These are phyloP conservation scores for Peribatodes rhomboidaria DNA, from an alignment of 2,888 invertebrate genomes.

Conservation along the genomic window DNA sequence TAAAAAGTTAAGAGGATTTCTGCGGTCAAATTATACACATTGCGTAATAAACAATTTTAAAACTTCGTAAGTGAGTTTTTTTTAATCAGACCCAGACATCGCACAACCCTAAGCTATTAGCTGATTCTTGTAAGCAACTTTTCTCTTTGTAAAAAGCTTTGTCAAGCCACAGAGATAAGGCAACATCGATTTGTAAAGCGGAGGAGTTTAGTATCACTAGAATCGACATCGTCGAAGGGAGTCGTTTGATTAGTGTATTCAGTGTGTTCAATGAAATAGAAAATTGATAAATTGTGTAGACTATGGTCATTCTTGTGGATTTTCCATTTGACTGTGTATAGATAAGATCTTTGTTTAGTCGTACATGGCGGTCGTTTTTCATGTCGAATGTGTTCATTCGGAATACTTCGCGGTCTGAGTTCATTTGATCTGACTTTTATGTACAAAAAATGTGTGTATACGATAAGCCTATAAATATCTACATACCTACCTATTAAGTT, in stretches of 20 bases:
- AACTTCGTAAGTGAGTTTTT: neutral
- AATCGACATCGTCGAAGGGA: conserved; percentile 30
- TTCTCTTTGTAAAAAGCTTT: neutral
- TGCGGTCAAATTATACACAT: too few relatives aligned
- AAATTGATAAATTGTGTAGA: conserved; percentile 56
- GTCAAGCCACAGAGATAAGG: conserved; percentile 15
- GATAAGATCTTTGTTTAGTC: conserved; percentile 44
- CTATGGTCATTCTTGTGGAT: conserved; percentile 47
- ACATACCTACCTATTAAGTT: too few relatives aligned
- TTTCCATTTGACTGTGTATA: conserved; percentile 46
- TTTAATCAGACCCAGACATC: too few relatives aligned
- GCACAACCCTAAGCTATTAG: too few relatives aligned
- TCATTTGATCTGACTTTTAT: conserved; percentile 13
- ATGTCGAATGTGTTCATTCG: conserved; percentile 36
- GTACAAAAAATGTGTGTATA: neutral
- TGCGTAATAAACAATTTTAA: too few relatives aligned
- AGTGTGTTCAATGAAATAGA: conserved; percentile 51
- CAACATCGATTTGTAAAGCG: conserved; percentile 24
- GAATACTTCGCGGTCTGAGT: conserved; percentile 22
- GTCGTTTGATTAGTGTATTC: conserved; percentile 50
- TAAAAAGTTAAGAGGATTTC: too few relatives aligned
- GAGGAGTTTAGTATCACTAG: conserved; percentile 22
- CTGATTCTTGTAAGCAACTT: neutral
- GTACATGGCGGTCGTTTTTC: conserved; percentile 44
- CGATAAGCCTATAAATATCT: too few relatives aligned